A percentile compares a stretch with the other conserved stretches of the same genome.
phyloP scores from a whole-genome alignment of 2,888 invertebrate species.

The Drosophila bunnanda region DNA sequence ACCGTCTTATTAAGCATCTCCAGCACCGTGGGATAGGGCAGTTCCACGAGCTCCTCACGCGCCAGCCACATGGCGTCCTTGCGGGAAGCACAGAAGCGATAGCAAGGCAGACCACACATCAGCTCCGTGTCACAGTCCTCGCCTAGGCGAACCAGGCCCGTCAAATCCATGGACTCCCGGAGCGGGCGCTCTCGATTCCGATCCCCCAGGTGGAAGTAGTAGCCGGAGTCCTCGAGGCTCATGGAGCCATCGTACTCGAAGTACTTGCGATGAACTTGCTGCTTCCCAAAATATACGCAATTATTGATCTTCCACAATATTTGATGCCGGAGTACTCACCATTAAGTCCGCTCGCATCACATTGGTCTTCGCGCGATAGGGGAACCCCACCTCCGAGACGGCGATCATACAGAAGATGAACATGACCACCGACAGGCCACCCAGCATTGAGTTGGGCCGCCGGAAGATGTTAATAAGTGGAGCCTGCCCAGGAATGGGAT shows the following conservation, averaged over 20 bases:
- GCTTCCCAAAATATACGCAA: neutral
- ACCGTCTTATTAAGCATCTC: slow-evolving; percentile 63
- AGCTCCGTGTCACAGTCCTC: slow-evolving; percentile 67
- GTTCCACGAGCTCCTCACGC: slow-evolving; percentile 49
- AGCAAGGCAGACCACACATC: slow-evolving; percentile 80
- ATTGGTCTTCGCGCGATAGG: slow-evolving; percentile 85
- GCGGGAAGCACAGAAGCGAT: slow-evolving; percentile 66
- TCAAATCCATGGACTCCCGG: slow-evolving; percentile 57
- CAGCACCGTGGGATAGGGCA: slow-evolving; percentile 72
- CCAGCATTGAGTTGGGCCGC: slow-evolving; percentile 73
- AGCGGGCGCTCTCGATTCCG: slow-evolving; percentile 65
- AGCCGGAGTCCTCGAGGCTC: slow-evolving; percentile 84
- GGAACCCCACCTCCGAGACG: slow-evolving; percentile 86
- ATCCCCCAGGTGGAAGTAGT: slow-evolving; percentile 85
- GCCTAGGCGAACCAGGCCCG: slow-evolving; percentile 52
- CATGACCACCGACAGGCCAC: slow-evolving; percentile 59
- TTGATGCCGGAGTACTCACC: slow-evolving; percentile 80
- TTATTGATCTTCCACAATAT: rapidly evolving
- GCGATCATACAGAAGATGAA: slow-evolving; percentile 78
- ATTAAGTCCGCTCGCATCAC: slow-evolving; percentile 85
- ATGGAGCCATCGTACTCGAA: slow-evolving; percentile 81
- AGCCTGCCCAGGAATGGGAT: slow-evolving; percentile 11
- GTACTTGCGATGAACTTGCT: slow-evolving; percentile 85
- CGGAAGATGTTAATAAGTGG: slow-evolving; percentile 80
- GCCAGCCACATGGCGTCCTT: slow-evolving; percentile 73